Percentiles rank a stretch among this genome's conserved stretches.
Conservation (phyloP, 1,140 invertebrate genomes). For the Nebria ingens region DNA sequence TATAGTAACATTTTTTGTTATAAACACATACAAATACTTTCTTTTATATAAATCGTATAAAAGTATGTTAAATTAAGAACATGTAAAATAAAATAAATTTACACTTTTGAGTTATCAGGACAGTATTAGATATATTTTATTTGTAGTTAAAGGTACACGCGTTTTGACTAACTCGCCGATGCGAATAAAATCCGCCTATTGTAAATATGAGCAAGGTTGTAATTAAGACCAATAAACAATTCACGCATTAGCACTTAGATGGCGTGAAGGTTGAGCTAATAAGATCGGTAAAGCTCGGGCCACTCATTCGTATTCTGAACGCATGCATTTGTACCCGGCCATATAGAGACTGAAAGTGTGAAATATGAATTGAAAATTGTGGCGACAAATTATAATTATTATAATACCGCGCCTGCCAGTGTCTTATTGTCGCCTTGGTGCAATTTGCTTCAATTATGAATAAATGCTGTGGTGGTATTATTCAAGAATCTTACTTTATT, state of each 20-base stretch:
- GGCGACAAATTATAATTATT: slow-evolving; percentile 7
- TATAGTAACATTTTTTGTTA: no score
- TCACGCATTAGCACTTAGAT: background rate
- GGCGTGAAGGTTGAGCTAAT: background rate
- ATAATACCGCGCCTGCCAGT: no score
- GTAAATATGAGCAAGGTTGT: no score
- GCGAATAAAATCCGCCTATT: background rate
- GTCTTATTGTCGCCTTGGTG: background rate
- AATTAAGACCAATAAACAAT: background rate
- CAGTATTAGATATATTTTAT: no score
- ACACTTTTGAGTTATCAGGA: no score
- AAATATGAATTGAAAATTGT: slow-evolving; percentile 2
- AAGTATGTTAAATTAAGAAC: no score
- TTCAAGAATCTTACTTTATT: background rate
- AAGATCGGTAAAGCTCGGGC: background rate
- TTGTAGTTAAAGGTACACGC: background rate
- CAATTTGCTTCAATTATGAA: background rate
- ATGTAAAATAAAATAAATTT: no score
- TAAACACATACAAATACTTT: no score
- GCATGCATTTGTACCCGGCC: background rate
- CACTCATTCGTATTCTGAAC: background rate
- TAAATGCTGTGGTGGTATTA: background rate
- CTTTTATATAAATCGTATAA: no score
- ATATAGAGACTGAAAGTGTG: background rate
- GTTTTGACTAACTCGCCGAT: background rate